Evolutionary conservation across 2,888 invertebrate species (phyloP), one percentile per base, ranked within the genome.

Genomic region (Meandrusa payeni): DNA sequence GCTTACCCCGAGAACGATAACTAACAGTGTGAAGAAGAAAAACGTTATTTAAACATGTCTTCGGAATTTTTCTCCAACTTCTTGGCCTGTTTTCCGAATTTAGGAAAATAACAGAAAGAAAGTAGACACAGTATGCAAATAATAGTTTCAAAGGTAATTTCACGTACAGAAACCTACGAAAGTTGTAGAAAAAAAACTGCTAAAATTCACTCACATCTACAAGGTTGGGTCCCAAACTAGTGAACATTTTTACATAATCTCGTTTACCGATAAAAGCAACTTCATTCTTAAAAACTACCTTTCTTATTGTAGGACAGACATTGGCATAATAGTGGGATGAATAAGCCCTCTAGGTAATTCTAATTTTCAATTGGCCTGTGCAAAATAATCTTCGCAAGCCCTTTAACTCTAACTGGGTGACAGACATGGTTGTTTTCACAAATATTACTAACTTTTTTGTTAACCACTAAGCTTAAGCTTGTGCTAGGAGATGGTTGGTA

Each of bases 241-340:
- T 17, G 17, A 39, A 38, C 39, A 44, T 33, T 34, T 44, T 39
- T 39, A 34, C 38, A 44, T 44, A 44, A 44, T 39, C 44, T 44
- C 32, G 28, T 44, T 44, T 44, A 12, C 13, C 32, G 28, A 43
- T 37, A 43, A 43, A 38, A 44, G 44, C 33, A 34, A 44, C 44
- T 44, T 27, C 20, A 32, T 33, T 28, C 44, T 19, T 39, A 33
- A 34, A 38, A 44, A 22, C 44, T 39, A 38, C 37, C 39, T 44
- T 39, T 39, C 15, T 39, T 33, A 22, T 34, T 44, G 44, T 38
- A 33, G 32, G 37, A 32, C 37, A 43, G 20, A 9, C 26, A 27
- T 29, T 26, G 24, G 13, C 32, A 27, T 34, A 11, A 15, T 32
- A 7, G 19, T 33, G 23, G 28, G 10, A 10, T 7, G 29, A 38